Evolutionary conservation across 2,113 vertebrate genomes (phyloP), one percentile per base, ranked within the genome.

Genomic region (Ailurus styani): DNA sequence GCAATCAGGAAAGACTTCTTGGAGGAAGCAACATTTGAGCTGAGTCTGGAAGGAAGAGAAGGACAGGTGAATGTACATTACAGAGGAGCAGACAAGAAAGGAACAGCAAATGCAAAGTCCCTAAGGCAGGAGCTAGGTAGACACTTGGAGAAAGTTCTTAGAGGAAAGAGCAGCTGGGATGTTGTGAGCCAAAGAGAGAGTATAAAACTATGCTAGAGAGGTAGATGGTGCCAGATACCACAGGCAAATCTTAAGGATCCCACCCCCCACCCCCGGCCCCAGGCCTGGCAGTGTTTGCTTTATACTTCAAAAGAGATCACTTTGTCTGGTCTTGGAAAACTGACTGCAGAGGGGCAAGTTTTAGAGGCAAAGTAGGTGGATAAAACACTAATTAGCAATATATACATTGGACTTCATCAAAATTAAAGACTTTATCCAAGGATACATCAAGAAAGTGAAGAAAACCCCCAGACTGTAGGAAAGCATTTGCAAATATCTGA

Each of bases 401-500:
- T 55, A 45, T 18, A 75, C 31, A 70, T 29, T 42, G 62, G 81
- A n/a, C 73, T 14, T 87, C 45, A 29, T 64, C 45, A 73, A 87
- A 94, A 85, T 78, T 47, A 27, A 54, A 90, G 55, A 29, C 27
- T 23, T 88, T 12, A 20, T 57, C 42, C 62, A 57, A 82, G 15
- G 15, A 64, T 6, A 23, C 34, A 85, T 17, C n/a, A 90, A 72
- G n/a, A 52, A 81, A 82, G 29, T 12, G 10, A 62, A 78, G 54
- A 47, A 62, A 79, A 37, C 25, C n/a, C 66, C 21, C 7, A 54
- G 34, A 72, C 34, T 47, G 7, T 72, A 25, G 68, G 45, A 14
- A 81, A 87, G 73, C 75, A 31, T 93, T 89, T 90, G 42, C 77
- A 31, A 72, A 62, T 55, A 47, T 50, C 75, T 57, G 77, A 55